Percentiles rank a stretch among this genome's conserved stretches.
Conservation (phyloP, 1,140 invertebrate genomes). For the Fopius arisanus region DNA sequence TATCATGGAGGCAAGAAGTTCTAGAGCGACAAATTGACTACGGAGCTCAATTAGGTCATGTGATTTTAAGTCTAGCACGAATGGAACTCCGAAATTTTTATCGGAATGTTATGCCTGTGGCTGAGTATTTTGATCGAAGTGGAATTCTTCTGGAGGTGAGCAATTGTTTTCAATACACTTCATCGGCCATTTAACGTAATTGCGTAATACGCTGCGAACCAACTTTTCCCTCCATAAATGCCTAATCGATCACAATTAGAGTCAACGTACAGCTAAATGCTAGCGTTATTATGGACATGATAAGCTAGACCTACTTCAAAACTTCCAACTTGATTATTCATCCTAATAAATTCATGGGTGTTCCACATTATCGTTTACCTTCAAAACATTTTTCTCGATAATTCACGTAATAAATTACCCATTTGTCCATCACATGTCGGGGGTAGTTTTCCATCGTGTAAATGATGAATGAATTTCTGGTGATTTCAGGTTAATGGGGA, state of each 20-base stretch:
- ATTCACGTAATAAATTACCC: background rate
- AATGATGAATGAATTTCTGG: background rate
- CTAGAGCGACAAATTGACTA: slow-evolving; percentile 89
- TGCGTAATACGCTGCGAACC: background rate
- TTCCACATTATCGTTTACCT: background rate
- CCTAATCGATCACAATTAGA: background rate
- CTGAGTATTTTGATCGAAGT: slow-evolving; percentile 88
- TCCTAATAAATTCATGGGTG: background rate
- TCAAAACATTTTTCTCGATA: slow-evolving; percentile 25
- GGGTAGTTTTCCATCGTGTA: background rate
- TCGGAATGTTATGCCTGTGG: slow-evolving; percentile 86
- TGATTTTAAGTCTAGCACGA: slow-evolving; percentile 82
- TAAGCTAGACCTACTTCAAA: background rate
- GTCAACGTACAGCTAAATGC: background rate
- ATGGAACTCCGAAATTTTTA: slow-evolving; percentile 91
- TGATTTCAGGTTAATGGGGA: slow-evolving; percentile 79
- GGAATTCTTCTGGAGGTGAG: slow-evolving; percentile 83
- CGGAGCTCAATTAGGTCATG: slow-evolving; percentile 85
- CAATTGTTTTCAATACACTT: slow-evolving; percentile 33
- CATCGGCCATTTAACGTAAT: too few species aligned
- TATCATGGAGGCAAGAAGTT: slow-evolving; percentile 85
- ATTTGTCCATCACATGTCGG: background rate
- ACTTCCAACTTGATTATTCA: background rate
- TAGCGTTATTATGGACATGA: background rate
- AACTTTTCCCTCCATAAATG: background rate